These are phyloP conservation scores for Bambusicola thoracicus DNA, from an alignment of 2,113 vertebrate genomes.

Conservation along the genomic window DNA sequence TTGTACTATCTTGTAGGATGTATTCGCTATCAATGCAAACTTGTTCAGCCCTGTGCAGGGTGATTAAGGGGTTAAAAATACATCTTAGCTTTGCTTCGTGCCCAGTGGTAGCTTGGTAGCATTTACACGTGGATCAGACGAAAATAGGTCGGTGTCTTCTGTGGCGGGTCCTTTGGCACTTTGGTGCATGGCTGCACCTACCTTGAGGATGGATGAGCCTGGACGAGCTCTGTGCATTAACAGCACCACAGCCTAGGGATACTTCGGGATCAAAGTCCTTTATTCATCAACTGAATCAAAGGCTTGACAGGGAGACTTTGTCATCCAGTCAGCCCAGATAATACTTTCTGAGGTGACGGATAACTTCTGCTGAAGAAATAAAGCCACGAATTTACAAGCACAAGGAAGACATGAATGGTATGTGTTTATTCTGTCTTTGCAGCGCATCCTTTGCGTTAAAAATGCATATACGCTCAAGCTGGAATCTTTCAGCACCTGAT, in stretches of 20 bases:
- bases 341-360: constrained; percentile 42
- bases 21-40: background rate
- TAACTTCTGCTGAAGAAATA: constrained; percentile 45
- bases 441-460: background rate
- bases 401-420: background rate
- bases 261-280: constrained; percentile 57
- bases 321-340: constrained; percentile 25
- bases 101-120: constrained; percentile 50
- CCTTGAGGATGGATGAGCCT: constrained; percentile 64
- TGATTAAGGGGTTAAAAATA: constrained; percentile 68
- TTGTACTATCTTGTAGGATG: background rate
- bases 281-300: constrained; percentile 69
- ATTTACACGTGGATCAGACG: constrained; percentile 68
- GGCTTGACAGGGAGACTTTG: constrained; percentile 47
- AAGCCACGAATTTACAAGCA: background rate
- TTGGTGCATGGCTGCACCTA: constrained; percentile 69
- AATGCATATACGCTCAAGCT: background rate
- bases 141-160: constrained; percentile 73
- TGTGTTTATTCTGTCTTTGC: background rate
- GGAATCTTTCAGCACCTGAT: constrained; percentile 2
- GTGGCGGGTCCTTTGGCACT: constrained; percentile 62
- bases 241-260: constrained; percentile 63
- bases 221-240: constrained; percentile 59
- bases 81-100: constrained; percentile 59
- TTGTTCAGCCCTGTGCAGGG: background rate